A percentile compares a stretch with the other conserved stretches of the same genome.
phyloP scores from a whole-genome alignment of 2,888 invertebrate species.

The Xylota segnis region DNA sequence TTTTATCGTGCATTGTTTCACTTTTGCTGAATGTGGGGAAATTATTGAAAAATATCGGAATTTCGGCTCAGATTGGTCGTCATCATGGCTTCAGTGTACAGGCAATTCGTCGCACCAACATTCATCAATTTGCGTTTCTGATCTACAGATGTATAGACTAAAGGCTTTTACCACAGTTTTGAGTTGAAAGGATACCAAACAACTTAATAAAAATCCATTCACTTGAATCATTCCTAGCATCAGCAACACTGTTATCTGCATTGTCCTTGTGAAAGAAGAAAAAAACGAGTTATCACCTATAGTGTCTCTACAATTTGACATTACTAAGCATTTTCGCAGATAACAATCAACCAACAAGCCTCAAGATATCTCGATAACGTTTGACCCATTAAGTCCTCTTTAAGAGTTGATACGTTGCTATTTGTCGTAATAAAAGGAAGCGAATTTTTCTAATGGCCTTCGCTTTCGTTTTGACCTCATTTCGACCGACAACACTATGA shows the following conservation, averaged over 20 bases:
- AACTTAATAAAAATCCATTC: too few species aligned
- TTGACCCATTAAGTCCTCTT: slow-evolving; percentile 29
- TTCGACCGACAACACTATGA: not conserved
- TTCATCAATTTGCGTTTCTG: too few species aligned
- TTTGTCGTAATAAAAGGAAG: slow-evolving; percentile 15
- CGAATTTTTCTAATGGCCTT: slow-evolving; percentile 9
- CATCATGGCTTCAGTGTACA: too few species aligned
- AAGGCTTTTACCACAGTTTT: too few species aligned
- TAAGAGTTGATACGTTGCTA: slow-evolving; percentile 8
- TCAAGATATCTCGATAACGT: slow-evolving; percentile 11
- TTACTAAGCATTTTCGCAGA: not conserved
- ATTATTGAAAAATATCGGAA: too few species aligned
- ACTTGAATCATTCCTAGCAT: not conserved
- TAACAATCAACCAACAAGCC: not conserved
- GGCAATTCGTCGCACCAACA: too few species aligned
- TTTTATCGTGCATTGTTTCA: too few species aligned
- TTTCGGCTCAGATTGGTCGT: too few species aligned
- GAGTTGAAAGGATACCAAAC: too few species aligned
- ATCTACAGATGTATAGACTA: too few species aligned
- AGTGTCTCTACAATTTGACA: not conserved
- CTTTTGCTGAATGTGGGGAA: too few species aligned
- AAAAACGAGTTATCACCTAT: not conserved
- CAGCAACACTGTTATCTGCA: not conserved
- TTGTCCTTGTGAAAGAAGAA: not conserved
- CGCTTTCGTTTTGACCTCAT: slow-evolving; percentile 3